Percentiles rank a stretch among this genome's conserved stretches.
phyloP scores from a whole-genome alignment of 2,113 vertebrate species.

The Cyrtonyx montezumae region DNA sequence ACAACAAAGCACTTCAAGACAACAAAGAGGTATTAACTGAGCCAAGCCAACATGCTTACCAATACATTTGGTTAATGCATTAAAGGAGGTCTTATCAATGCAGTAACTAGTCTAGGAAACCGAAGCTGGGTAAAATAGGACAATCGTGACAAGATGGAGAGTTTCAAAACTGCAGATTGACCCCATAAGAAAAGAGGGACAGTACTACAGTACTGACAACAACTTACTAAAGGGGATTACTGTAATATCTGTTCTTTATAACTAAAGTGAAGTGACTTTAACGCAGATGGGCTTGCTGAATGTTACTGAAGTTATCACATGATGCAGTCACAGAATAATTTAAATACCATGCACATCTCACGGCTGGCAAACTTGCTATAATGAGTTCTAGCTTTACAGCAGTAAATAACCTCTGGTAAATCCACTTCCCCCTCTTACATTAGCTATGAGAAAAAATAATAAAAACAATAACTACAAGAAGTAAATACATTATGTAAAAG shows the following conservation, averaged over 20 bases:
- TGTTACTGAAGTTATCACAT: neutral
- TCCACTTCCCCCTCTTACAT: neutral
- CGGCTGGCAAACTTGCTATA: neutral
- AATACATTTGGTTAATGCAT: neutral
- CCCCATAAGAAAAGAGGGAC: neutral
- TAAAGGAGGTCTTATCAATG: neutral
- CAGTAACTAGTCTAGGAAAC: neutral
- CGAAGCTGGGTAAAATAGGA: neutral
- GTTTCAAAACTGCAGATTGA: neutral
- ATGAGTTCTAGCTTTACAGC: neutral
- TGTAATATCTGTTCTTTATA: conserved; percentile 54
- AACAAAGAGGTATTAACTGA: neutral
- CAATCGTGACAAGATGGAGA: neutral
- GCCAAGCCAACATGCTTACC: neutral
- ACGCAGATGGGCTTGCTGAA: conserved; percentile 14
- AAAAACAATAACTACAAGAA: neutral
- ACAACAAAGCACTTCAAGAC: neutral
- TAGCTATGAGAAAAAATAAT: neutral
- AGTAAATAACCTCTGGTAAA: neutral
- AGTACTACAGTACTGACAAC: neutral
- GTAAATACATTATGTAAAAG: neutral
- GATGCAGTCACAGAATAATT: conserved; percentile 1
- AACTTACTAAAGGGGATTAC: conserved; percentile 9
- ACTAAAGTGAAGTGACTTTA: conserved; percentile 43
- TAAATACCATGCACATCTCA: neutral